Percentiles rank a stretch among this genome's conserved stretches.
Conservation (phyloP, 2,797 vertebrate species). For the Natrix natrix region DNA sequence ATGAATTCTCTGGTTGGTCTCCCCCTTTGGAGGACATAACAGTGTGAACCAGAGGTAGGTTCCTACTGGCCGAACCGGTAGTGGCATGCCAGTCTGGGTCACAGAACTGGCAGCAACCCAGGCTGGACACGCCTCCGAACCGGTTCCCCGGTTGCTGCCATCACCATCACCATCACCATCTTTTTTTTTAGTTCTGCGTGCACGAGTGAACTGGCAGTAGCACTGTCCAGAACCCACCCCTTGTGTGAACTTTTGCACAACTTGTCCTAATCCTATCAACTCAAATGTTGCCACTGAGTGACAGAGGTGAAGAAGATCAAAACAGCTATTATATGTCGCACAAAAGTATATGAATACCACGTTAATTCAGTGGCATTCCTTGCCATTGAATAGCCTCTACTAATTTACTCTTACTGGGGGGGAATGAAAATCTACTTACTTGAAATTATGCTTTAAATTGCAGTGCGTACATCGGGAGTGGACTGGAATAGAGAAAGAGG, state of each 20-base stretch:
- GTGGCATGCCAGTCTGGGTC: no score
- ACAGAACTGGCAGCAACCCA: no score
- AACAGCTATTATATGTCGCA: neutral
- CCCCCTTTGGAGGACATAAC: neutral
- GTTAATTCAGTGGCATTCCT: neutral
- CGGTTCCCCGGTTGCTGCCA: no score
- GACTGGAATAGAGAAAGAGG: neutral
- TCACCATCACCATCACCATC: no score
- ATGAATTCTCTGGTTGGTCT: neutral
- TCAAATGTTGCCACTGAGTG: neutral
- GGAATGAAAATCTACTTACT: neutral
- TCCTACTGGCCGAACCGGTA: no score
- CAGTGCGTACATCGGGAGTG: neutral
- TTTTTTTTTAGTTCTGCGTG: no score
- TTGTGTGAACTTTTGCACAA: neutral
- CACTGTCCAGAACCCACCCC: no score
- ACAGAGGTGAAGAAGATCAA: neutral
- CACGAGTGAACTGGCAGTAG: no score
- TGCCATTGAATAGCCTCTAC: neutral
- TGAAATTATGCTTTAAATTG: neutral
- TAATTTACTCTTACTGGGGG: neutral
- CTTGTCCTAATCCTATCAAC: neutral
- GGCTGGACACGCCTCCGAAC: no score
- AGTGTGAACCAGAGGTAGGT: neutral
- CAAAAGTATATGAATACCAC: neutral